Conservation (phyloP, 2,797 vertebrate genomes). For the Glossophaga mutica region DNA sequence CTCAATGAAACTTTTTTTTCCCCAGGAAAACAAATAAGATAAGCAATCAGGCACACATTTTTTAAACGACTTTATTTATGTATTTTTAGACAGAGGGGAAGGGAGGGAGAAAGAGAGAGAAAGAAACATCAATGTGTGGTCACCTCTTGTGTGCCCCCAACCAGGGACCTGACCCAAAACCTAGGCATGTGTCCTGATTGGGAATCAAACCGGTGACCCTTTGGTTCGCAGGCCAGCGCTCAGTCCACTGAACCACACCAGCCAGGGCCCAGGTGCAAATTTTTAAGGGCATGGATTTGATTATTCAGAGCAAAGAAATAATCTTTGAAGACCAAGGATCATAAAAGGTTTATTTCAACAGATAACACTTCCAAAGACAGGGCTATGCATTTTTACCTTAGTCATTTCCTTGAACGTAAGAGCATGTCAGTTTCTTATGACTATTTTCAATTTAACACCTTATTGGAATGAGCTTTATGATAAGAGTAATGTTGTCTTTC, state of each 20-base stretch:
- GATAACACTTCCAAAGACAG: not conserved
- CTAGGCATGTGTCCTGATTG: too few relatives aligned
- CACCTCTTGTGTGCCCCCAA: too few relatives aligned
- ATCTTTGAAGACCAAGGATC: not conserved
- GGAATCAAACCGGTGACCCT: too few relatives aligned
- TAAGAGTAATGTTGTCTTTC: not conserved
- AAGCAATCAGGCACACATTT: not conserved
- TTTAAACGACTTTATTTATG: not conserved
- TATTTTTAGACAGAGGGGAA: too few relatives aligned
- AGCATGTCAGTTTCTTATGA: not conserved
- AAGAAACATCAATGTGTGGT: too few relatives aligned
- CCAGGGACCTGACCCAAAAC: too few relatives aligned
- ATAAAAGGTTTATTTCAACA: not conserved
- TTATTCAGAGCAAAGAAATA: not conserved
- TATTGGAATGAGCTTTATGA: not conserved
- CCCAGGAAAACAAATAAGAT: not conserved
- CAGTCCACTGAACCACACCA: too few relatives aligned
- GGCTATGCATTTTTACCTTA: not conserved
- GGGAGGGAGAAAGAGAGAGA: too few relatives aligned
- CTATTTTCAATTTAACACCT: not conserved
- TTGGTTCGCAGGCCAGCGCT: too few relatives aligned
- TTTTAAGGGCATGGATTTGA: not conserved
- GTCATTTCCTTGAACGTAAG: not conserved
- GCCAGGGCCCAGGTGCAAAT: not conserved
- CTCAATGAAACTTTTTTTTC: not conserved